Evolutionary conservation across 2,797 vertebrate species (phyloP), one percentile per base, ranked within the genome.

Genomic region (Pelochelys cantorii): DNA sequence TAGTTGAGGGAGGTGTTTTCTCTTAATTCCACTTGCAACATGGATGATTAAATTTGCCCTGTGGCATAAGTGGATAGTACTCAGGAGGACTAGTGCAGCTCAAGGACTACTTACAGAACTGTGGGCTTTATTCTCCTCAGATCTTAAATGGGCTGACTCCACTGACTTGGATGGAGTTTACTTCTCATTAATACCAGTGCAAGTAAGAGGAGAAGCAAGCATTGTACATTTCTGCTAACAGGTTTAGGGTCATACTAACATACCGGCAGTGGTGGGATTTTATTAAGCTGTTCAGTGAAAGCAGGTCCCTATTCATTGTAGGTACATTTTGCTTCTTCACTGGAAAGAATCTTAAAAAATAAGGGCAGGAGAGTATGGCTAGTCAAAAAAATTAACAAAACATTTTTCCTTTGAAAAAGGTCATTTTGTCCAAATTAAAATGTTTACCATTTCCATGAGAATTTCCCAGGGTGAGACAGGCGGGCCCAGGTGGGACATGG

Each of bases 171-270:
- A 59, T 8, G 77, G 7, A 75, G 3, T 75, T 62, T 89, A 31
- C 14, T 84, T 71, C 68, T 2, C 23, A 1, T n/a, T 85, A 93
- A 88, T 79, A 13, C 9, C 75, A 85, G 65, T 57, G 29, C 78
- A 91, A 95, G 84, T 12, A 86, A 71, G 56, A 86, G 78, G n/a
- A 88, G 80, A 93, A 94, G 3, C 2, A 93, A 94, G n/a, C 27
- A 25, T 42, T 27, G 8, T 48, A 48, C 2, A 42, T 25, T 48
- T 25, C 23, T 48, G 11, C 71, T 75, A 23, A 48, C 7, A 48
- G 22, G 14, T 48, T 48, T 23, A 25, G n/a, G 5, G 42, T 77
- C 17, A 13, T 9, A 77, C 37, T 15, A 52, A 27, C 13, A 52
- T 14, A 37, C 34, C 68, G 31, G 10, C 18, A 11, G 68, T 22